phyloP scores from a whole-genome alignment of 2,888 invertebrate genomes.

The Sepioteuthis lessoniana region DNA sequence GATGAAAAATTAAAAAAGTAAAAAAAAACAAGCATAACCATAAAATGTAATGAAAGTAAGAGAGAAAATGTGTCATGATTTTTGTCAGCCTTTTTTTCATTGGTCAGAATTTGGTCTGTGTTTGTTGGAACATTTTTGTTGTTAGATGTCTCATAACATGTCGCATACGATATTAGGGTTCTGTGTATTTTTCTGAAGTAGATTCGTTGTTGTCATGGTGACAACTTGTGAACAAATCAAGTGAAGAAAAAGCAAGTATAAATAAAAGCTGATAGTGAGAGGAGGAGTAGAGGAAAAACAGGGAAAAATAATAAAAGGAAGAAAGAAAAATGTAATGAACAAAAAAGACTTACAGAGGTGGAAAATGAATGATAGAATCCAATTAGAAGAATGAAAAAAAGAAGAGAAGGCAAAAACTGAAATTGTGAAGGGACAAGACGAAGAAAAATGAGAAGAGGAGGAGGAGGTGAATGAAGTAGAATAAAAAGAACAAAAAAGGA shows the following conservation, averaged over 20 bases:
- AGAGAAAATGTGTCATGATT: not conserved
- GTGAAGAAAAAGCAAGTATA: not conserved
- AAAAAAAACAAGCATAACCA: not conserved
- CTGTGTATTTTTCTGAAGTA: not conserved
- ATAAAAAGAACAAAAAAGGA: no score
- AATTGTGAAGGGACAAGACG: no score
- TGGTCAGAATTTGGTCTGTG: conserved; percentile 33
- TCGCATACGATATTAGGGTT: not conserved
- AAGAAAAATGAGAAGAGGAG: no score
- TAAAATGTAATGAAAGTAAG: not conserved
- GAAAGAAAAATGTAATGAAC: no score
- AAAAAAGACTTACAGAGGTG: not conserved
- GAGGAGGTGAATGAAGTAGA: no score
- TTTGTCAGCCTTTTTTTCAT: not conserved
- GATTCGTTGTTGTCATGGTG: not conserved
- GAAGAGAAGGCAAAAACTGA: no score
- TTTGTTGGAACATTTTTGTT: conserved; percentile 10
- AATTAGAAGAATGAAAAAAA: no score
- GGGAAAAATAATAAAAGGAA: not conserved
- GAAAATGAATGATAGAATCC: no score
- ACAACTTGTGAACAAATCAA: not conserved
- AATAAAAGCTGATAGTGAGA: not conserved
- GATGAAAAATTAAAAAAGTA: not conserved
- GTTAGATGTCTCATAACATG: not conserved
- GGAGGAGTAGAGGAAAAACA: not conserved